phyloP scores from a whole-genome alignment of 2,888 invertebrate species.

The Hedychridium roseum region DNA sequence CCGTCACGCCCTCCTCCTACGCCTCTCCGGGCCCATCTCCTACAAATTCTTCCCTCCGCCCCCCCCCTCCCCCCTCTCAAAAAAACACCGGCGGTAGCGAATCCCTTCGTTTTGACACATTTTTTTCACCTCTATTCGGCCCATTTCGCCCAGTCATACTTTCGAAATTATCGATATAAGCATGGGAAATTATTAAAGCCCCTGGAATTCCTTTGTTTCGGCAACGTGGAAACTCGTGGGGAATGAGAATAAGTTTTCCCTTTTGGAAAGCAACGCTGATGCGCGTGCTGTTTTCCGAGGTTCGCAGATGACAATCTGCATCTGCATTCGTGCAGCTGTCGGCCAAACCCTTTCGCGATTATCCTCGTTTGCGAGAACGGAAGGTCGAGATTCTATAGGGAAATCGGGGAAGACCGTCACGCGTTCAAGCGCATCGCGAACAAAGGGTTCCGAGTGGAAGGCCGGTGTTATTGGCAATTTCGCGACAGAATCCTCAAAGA shows the following conservation, averaged over 20 bases:
- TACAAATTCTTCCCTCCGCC: too few relatives aligned
- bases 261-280: background rate
- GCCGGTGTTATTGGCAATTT: background rate
- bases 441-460: background rate
- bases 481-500: too few relatives aligned
- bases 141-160: too few relatives aligned
- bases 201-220: background rate
- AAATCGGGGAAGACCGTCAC: background rate
- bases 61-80: too few relatives aligned
- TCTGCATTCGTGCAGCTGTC: constrained; percentile 33
- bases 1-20: constrained; percentile 40
- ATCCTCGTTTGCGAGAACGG: constrained; percentile 10
- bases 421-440: background rate
- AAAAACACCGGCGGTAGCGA: background rate
- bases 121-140: too few relatives aligned
- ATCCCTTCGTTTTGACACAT: background rate
- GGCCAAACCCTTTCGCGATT: constrained; percentile 23
- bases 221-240: too few relatives aligned
- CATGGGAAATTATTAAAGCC: too few relatives aligned
- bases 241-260: too few relatives aligned
- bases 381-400: constrained; percentile 20
- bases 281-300: constrained; percentile 24
- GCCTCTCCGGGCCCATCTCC: too few relatives aligned
- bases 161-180: too few relatives aligned
- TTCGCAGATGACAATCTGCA: background rate